phyloP scores from a whole-genome alignment of 1,140 invertebrate genomes.

The Drosophila fuyamai region DNA sequence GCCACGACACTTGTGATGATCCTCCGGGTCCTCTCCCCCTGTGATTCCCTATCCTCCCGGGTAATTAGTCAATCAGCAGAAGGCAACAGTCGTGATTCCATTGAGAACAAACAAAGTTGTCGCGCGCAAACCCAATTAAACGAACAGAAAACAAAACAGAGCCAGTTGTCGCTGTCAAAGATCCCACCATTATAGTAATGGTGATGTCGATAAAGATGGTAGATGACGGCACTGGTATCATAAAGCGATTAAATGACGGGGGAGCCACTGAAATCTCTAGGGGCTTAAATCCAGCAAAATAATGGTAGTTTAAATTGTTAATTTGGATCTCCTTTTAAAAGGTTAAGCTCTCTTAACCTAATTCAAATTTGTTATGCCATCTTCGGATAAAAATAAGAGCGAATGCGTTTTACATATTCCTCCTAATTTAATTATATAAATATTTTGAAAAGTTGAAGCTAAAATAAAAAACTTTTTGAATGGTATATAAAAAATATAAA shows the following conservation, averaged over 20 bases:
- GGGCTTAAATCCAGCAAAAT: neutral
- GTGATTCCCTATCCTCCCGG: neutral
- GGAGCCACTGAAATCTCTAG: neutral
- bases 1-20: slow-evolving; percentile 27
- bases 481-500: no score
- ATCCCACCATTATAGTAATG: slow-evolving; percentile 5
- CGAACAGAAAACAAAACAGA: slow-evolving; percentile 31
- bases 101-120: slow-evolving; percentile 37
- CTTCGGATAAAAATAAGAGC: no score
- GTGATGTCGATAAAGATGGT: neutral
- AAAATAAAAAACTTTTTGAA: no score
- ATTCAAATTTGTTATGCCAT: no score
- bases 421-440: no score
- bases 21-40: neutral
- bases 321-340: no score
- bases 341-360: no score
- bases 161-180: slow-evolving; percentile 5
- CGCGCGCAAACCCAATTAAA: slow-evolving; percentile 35
- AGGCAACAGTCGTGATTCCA: slow-evolving; percentile 34
- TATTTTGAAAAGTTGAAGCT: no score
- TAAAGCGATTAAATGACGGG: neutral
- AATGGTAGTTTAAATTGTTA: no score
- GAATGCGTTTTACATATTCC: no score
- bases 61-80: slow-evolving; percentile 74
- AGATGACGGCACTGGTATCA: neutral